Evolutionary conservation across 2,888 invertebrate species (phyloP).

Genomic region (Cantharis nigra): DNA sequence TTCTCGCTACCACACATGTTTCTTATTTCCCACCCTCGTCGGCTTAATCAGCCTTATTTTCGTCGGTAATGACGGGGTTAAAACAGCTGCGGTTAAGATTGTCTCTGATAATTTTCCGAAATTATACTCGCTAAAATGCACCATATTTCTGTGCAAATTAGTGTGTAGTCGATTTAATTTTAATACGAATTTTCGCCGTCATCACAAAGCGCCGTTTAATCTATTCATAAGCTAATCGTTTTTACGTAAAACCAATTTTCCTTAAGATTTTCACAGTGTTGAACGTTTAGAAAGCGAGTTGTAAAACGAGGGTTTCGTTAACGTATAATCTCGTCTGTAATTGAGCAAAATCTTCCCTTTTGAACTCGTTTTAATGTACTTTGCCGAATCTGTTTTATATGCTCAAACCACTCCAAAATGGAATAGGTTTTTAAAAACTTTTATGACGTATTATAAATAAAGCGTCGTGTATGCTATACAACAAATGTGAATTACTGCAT

Average conservation of each 20-base stretch:
- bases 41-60: neutral
- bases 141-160: neutral
- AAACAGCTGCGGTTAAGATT: neutral
- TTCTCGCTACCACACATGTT: neutral
- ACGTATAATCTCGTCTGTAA: conserved; percentile 8
- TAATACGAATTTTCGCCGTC: conserved; percentile 8
- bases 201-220: conserved; percentile 12
- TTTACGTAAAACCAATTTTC: conserved; percentile 18
- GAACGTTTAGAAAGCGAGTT: conserved; percentile 10
- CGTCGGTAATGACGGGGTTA: neutral
- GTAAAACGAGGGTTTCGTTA: conserved; percentile 6
- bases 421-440: neutral
- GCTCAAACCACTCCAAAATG: neutral
- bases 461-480: neutral
- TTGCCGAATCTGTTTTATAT: neutral
- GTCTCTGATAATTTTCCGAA: neutral
- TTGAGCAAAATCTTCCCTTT: conserved; percentile 4
- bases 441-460: neutral
- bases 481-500: neutral
- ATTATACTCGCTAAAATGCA: neutral
- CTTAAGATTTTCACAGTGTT: conserved; percentile 12
- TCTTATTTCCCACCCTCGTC: neutral
- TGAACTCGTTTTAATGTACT: neutral
- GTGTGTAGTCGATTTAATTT: neutral
- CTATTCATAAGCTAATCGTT: conserved; percentile 20